Evolutionary conservation across 2,797 vertebrate genomes (phyloP).

Genomic region (Oreonectes daqikongensis): DNA sequence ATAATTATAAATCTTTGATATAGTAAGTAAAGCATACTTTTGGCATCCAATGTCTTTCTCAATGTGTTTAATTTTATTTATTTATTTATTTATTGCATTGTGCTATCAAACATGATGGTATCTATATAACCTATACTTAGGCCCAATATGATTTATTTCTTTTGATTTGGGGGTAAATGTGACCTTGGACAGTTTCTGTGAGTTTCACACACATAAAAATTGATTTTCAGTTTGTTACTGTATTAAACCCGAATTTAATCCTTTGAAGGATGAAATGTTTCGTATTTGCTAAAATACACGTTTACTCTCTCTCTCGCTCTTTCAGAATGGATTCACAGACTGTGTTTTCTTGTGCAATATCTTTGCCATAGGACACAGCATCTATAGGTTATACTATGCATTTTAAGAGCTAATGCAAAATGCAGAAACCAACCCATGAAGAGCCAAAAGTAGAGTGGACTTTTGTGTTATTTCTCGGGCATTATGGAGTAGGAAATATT

Average conservation of each 20-base stretch:
- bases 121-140: no score
- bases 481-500: slow-evolving; percentile 4
- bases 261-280: neutral
- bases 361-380: slow-evolving; percentile 7
- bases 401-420: slow-evolving; percentile 49
- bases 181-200: neutral
- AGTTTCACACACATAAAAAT: neutral
- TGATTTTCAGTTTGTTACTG: neutral
- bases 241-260: neutral
- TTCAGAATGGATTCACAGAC: slow-evolving; percentile 9
- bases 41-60: neutral
- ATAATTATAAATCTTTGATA: neutral
- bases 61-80: neutral
- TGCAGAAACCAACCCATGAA: slow-evolving; percentile 40
- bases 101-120: no score
- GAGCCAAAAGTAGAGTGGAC: slow-evolving; percentile 12
- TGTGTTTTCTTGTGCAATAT: slow-evolving; percentile 16
- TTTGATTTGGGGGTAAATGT: neutral
- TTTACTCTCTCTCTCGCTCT: neutral
- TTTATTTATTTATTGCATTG: neutral
- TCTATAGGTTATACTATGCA: slow-evolving; percentile 52
- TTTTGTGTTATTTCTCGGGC: neutral
- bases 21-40: neutral
- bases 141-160: neutral
- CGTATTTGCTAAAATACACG: neutral